A percentile compares a stretch with the other conserved stretches of the same genome.
phyloP scores from a whole-genome alignment of 2,797 vertebrate genomes.

The Ptychadena robeensis region DNA sequence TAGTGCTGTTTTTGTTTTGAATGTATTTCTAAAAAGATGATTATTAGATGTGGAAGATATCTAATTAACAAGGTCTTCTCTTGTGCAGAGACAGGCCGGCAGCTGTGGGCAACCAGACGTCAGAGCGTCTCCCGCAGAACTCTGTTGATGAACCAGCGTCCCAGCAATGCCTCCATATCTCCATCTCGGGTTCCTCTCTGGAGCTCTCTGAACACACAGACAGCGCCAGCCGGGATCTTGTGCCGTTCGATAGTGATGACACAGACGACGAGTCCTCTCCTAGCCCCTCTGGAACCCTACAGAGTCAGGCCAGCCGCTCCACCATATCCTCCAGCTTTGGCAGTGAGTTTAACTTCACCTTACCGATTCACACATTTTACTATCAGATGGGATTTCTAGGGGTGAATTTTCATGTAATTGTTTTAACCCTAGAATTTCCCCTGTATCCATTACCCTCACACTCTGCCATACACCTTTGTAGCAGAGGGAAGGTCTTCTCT shows the following conservation, averaged over 20 bases:
- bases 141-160: conserved; percentile 64
- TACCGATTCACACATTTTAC: neutral
- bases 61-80: neutral
- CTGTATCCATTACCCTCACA: no score
- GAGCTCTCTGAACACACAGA: conserved; percentile 81
- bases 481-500: no score
- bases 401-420: no score
- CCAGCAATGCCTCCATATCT: conserved; percentile 93
- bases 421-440: no score
- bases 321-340: conserved; percentile 96
- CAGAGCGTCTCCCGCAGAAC: conserved; percentile 19
- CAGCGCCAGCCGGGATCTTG: conserved; percentile 80
- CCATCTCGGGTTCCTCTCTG: conserved; percentile 89
- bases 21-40: neutral
- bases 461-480: no score
- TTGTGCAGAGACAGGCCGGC: conserved; percentile 67
- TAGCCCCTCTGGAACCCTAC: conserved; percentile 93
- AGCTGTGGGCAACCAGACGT: conserved; percentile 63
- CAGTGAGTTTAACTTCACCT: conserved; percentile 80
- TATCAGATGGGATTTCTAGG: no score
- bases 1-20: neutral
- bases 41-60: neutral
- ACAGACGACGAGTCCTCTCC: conserved; percentile 95
- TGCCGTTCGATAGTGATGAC: conserved; percentile 95
- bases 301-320: conserved; percentile 96